These are phyloP conservation scores for Lepeophtheirus salmonis DNA, from an alignment of 1,140 invertebrate genomes.

Conservation along the genomic window DNA sequence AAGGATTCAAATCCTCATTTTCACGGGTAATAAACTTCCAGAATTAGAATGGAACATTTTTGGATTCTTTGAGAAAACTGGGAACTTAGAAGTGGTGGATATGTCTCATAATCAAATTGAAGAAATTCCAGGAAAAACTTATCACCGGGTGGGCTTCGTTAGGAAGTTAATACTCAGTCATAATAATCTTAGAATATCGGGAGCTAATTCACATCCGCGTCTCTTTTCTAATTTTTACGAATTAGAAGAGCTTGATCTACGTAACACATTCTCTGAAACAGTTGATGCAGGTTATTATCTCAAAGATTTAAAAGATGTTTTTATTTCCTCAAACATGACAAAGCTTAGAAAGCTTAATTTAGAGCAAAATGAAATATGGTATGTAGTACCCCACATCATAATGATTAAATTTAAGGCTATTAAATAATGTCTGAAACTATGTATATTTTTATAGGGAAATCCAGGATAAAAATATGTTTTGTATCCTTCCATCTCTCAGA, in stretches of 20 bases:
- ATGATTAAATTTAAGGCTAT: too few species aligned
- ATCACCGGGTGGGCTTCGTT: constrained; percentile 50
- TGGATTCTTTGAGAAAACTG: constrained; percentile 38
- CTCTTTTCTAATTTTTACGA: constrained; percentile 58
- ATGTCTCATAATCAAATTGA: constrained; percentile 55
- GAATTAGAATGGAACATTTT: constrained; percentile 50
- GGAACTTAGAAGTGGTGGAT: constrained; percentile 43
- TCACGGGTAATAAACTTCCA: constrained; percentile 45
- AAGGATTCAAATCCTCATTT: constrained; percentile 41
- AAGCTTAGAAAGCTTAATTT: constrained; percentile 49
- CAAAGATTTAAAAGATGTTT: constrained; percentile 42
- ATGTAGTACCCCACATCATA: too few species aligned
- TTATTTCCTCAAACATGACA: constrained; percentile 42
- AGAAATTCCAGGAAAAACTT: constrained; percentile 52
- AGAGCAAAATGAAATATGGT: constrained; percentile 51
- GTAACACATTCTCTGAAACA: constrained; percentile 47
- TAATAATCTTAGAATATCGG: constrained; percentile 44
- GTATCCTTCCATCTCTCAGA: constrained; percentile 41
- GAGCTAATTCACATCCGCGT: constrained; percentile 44
- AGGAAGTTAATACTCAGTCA: constrained; percentile 50
- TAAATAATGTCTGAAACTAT: too few species aligned
- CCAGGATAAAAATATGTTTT: constrained; percentile 44
- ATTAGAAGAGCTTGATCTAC: constrained; percentile 47
- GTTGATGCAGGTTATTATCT: constrained; percentile 24
- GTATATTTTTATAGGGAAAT: constrained; percentile 30